A percentile compares a stretch with the other conserved stretches of the same genome.
Evolutionary conservation across 2,113 vertebrate species (phyloP).

Genomic region (Pollimyrus isidori): DNA sequence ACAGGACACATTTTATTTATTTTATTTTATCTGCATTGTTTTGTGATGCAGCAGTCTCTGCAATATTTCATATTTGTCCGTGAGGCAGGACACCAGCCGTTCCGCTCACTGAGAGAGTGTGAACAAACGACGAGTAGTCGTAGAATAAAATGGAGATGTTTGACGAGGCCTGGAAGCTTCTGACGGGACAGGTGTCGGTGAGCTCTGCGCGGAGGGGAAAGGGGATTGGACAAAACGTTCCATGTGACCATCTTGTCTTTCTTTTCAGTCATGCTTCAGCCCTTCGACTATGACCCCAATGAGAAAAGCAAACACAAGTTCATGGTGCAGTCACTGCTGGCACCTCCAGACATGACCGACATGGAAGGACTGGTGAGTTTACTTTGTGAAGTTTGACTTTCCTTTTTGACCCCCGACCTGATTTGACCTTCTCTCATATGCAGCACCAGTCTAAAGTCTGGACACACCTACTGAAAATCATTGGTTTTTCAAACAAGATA

Average conservation of each 20-base stretch:
- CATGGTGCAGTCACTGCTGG: conserved; percentile 97
- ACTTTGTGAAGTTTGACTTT: neutral
- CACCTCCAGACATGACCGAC: conserved; percentile 90
- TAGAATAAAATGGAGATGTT: neutral
- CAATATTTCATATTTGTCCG: neutral
- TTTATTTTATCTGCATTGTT: neutral
- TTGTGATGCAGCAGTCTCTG: neutral
- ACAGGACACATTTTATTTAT: neutral
- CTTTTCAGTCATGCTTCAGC: conserved; percentile 94
- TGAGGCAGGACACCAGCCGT: neutral
- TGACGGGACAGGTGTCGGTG: neutral
- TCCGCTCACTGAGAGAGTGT: neutral
- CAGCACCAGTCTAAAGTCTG: neutral
- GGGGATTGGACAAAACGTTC: neutral
- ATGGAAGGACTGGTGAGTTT: conserved; percentile 97
- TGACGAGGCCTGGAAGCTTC: neutral
- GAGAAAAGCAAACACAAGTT: conserved; percentile 99
- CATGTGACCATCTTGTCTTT: conserved; percentile 6
- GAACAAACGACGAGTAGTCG: neutral
- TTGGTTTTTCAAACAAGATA: neutral
- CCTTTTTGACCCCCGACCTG: neutral
- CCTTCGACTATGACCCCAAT: conserved; percentile 97
- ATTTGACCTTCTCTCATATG: neutral
- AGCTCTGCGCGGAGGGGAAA: neutral
- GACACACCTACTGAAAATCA: neutral